Evolutionary conservation across 1,140 invertebrate species (phyloP), one percentile per base, ranked within the genome.

Genomic region (Bemisia tabaci): DNA sequence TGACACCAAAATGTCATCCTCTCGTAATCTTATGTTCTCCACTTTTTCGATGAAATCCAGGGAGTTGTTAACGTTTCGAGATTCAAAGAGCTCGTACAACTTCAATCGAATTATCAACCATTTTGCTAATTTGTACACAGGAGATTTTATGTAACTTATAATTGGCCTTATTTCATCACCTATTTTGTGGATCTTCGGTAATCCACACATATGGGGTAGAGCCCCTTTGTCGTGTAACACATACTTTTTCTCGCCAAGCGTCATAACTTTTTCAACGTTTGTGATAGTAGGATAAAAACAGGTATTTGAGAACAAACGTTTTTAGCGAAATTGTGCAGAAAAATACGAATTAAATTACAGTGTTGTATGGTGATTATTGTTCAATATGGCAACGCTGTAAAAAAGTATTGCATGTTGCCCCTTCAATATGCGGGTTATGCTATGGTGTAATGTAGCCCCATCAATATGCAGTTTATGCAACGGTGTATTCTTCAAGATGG

Each of bases 141-240:
- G 25, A 21, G 62, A 26, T 22, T 63, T 63, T 12, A 63, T 63
- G 33, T 33, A 27, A 27, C 24, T 27, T 12, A 63, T 22, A 33
- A 63, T 63, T 21, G 62, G 25, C 33, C 62, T 63, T 26, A 63
- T 27, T n/a, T 9, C 33, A 27, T 63, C 26, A 27, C 62, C 62
- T 63, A 27, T n/a, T 27, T 63, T 63, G 33, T 48, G 33, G 33
- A 17, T 48, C 33, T 48, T 48, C 5, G 33, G 33, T 48, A 48
- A 48, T 48, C 5, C 33, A 17, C 17, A 48, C 33, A 48, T 48
- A 48, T 48, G 33, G 5, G 33, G 33, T 17, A 48, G 17, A 5
- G 33, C 33, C 17, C 5, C 5, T 5, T 17, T 5, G 17, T 48
- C 33, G 5, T 48, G 5, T 48, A 48, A 9, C 17, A 48, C 5